These are phyloP conservation scores for Sula dactylatra DNA, from an alignment of 2,113 vertebrate species.

Conservation along the genomic window DNA sequence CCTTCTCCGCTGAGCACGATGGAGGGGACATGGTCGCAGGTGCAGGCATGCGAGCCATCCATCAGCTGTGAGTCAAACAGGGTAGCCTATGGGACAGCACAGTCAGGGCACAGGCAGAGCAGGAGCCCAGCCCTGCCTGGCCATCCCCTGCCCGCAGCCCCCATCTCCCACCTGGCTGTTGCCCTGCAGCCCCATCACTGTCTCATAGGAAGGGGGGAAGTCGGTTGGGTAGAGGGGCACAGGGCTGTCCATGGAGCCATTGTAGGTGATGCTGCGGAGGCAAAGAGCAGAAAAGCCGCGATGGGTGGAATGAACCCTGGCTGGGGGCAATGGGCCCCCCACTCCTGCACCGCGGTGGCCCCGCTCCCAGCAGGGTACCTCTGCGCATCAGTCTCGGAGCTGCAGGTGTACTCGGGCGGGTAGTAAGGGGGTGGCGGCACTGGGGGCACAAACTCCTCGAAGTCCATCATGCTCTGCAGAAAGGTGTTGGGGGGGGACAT, in stretches of 20 bases:
- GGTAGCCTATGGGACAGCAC: slow-evolving; percentile 76
- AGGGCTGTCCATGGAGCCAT: slow-evolving; percentile 96
- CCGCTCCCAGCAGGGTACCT: slow-evolving; percentile 69
- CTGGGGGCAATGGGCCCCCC: fast-evolving
- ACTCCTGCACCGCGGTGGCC: neutral
- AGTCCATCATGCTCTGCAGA: slow-evolving; percentile 90
- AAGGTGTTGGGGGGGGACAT: slow-evolving; percentile 88
- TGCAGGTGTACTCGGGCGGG: slow-evolving; percentile 96
- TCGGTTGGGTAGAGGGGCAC: slow-evolving; percentile 92
- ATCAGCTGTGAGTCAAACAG: slow-evolving; percentile 85
- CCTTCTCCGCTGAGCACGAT: too few relatives aligned
- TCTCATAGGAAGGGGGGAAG: slow-evolving; percentile 93
- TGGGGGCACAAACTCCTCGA: slow-evolving; percentile 94
- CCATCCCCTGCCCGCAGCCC: fast-evolving
- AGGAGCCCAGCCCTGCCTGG: neutral
- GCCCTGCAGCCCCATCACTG: slow-evolving; percentile 89
- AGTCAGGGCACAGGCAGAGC: neutral
- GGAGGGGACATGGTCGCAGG: slow-evolving; percentile 86
- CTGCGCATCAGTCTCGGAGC: slow-evolving; percentile 93
- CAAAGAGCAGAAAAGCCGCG: neutral
- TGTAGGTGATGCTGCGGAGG: slow-evolving; percentile 88
- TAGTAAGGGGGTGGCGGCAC: slow-evolving; percentile 95
- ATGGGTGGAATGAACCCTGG: neutral
- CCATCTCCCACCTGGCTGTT: slow-evolving; percentile 83
- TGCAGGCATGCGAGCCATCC: slow-evolving; percentile 75